These are phyloP conservation scores for Cheirogaleus major DNA, from an alignment of 2,797 vertebrate genomes.

Conservation along the genomic window DNA sequence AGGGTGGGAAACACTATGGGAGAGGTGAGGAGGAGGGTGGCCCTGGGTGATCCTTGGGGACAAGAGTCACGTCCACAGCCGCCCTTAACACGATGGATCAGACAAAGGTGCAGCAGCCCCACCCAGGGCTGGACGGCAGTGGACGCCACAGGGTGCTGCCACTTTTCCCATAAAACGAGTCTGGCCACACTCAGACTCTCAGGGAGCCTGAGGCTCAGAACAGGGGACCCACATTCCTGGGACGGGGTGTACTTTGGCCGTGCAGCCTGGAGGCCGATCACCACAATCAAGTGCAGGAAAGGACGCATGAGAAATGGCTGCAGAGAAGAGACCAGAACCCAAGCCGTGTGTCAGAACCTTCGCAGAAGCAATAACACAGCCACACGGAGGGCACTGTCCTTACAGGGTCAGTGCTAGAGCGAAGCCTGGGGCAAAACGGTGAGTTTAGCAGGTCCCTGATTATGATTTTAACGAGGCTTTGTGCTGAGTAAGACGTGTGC, in stretches of 20 bases:
- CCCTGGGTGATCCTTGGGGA: not conserved
- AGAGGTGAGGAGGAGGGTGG: too few relatives aligned
- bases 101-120: fast-evolving
- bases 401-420: not conserved
- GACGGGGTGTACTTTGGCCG: not conserved
- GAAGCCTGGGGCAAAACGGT: fast-evolving
- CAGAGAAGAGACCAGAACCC: too few relatives aligned
- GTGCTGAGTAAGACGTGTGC: fast-evolving
- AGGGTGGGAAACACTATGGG: not conserved
- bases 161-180: not conserved
- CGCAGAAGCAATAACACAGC: not conserved
- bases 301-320: not conserved
- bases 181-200: not conserved
- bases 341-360: fast-evolving
- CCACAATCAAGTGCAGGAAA: too few relatives aligned
- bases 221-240: not conserved
- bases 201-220: not conserved
- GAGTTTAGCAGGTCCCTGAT: not conserved
- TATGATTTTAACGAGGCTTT: not conserved
- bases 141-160: not conserved
- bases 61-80: too few relatives aligned
- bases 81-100: too few relatives aligned
- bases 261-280: too few relatives aligned
- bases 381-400: too few relatives aligned
- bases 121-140: fast-evolving